phyloP scores from a whole-genome alignment of 2,888 invertebrate genomes.

The Leptothorax acervorum region DNA sequence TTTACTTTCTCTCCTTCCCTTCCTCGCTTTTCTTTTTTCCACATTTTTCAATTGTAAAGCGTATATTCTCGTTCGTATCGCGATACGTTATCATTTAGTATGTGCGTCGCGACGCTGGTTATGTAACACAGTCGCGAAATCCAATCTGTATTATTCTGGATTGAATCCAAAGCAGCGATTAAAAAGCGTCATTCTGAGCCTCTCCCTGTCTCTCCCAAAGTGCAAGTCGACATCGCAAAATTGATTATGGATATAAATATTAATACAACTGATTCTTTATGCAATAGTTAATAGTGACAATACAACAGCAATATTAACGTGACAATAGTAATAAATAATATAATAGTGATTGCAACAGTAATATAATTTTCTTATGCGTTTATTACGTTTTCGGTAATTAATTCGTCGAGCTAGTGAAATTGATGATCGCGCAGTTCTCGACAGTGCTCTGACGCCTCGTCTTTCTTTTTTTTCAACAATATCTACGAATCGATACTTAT shows the following conservation, averaged over 20 bases:
- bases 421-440: background rate
- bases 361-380: background rate
- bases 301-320: background rate
- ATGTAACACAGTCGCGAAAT: slow-evolving; percentile 25
- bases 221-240: background rate
- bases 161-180: background rate
- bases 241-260: background rate
- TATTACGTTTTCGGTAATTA: background rate
- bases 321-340: background rate
- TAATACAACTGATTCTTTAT: background rate
- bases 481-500: slow-evolving; percentile 11
- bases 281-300: background rate
- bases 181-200: slow-evolving; percentile 4
- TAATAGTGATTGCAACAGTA: background rate
- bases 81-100: slow-evolving; percentile 30
- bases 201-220: background rate
- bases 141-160: slow-evolving; percentile 36
- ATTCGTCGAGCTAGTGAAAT: background rate
- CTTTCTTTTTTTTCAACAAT: slow-evolving; percentile 2
- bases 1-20: background rate
- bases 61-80: background rate
- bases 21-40: background rate
- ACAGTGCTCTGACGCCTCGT: background rate
- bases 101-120: slow-evolving; percentile 11
- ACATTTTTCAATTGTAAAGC: slow-evolving; percentile 20